Percentiles rank a stretch among this genome's conserved stretches.
Evolutionary conservation across 2,888 invertebrate species (phyloP).

Genomic region (Corythucha ciliata): DNA sequence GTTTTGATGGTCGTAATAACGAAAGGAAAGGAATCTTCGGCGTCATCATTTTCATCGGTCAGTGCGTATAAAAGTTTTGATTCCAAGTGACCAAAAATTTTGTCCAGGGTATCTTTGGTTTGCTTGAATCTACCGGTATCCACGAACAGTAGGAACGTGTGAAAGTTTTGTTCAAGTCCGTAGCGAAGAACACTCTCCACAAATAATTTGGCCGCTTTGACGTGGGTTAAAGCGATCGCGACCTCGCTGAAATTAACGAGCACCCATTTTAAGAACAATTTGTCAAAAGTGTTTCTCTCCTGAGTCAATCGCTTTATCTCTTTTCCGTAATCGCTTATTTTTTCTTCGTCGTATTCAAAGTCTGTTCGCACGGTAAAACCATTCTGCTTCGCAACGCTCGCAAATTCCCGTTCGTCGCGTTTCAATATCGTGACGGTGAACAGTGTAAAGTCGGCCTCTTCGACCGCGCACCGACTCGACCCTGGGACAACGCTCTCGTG

Average conservation of each 20-base stretch:
- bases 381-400: slow-evolving; percentile 4
- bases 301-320: background rate
- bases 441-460: slow-evolving; percentile 13
- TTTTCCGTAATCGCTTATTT: background rate
- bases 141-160: too few relatives aligned
- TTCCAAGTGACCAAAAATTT: too few relatives aligned
- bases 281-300: background rate
- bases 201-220: slow-evolving; percentile 13
- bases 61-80: too few relatives aligned
- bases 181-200: slow-evolving; percentile 20
- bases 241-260: slow-evolving; percentile 11
- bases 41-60: too few relatives aligned
- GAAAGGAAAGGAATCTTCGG: too few relatives aligned
- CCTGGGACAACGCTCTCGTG: slow-evolving; percentile 16
- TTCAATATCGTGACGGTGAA: slow-evolving; percentile 21
- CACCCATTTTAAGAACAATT: background rate
- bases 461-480: slow-evolving; percentile 6
- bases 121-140: too few relatives aligned
- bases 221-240: slow-evolving; percentile 10
- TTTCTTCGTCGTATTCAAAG: slow-evolving; percentile 13
- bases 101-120: too few relatives aligned
- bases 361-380: slow-evolving; percentile 15
- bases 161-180: too few relatives aligned
- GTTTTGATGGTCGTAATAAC: too few relatives aligned
- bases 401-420: background rate